Conservation (phyloP, 2,888 invertebrate species). For the Pristionchus fissidentatus region DNA sequence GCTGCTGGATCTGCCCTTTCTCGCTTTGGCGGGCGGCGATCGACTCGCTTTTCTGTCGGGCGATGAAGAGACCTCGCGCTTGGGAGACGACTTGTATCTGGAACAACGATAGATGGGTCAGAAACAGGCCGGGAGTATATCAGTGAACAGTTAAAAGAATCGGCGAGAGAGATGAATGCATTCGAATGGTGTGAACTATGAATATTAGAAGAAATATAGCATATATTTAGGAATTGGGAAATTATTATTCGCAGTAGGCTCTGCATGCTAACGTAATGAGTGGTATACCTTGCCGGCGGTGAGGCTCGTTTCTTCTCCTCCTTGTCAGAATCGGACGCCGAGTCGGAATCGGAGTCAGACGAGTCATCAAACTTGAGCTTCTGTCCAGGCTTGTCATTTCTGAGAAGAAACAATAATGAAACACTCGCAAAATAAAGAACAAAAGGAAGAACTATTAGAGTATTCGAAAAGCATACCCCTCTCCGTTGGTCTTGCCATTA, state of each 20-base stretch:
- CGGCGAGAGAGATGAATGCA: no score
- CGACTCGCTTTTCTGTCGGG: constrained; percentile 23
- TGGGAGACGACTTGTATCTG: constrained; percentile 32
- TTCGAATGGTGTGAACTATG: no score
- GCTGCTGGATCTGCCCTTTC: constrained; percentile 28
- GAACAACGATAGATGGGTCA: not conserved
- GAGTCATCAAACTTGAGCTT: constrained; percentile 2
- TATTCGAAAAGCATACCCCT: not conserved
- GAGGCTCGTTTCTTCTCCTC: constrained; percentile 18
- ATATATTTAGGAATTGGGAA: no score
- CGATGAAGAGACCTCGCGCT: not conserved
- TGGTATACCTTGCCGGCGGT: constrained; percentile 33
- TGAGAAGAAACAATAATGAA: not conserved
- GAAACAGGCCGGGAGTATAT: no score
- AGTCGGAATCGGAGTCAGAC: constrained; percentile 33
- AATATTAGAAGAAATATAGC: no score
- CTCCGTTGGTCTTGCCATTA: constrained; percentile 40
- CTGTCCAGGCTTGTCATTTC: not conserved
- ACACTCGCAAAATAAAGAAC: not conserved
- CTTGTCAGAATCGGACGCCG: not conserved
- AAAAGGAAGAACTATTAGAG: not conserved
- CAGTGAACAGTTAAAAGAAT: no score
- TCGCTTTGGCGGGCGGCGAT: not conserved
- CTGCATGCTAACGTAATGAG: no score
- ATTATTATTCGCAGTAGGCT: no score